Evolutionary conservation across 2,797 vertebrate species (phyloP).

Genomic region (Enteromius viviparus): DNA sequence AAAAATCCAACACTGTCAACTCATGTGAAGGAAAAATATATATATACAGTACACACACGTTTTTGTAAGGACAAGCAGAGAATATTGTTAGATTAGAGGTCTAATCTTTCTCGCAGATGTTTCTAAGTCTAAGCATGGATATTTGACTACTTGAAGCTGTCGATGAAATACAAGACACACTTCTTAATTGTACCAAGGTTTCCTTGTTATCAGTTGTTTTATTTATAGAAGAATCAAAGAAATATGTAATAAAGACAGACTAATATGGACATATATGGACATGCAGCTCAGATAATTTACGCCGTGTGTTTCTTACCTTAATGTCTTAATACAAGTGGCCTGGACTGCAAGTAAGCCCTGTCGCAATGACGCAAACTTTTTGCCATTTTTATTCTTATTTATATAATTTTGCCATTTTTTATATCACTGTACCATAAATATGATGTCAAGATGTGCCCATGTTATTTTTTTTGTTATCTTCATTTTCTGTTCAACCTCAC

Average conservation of each 20-base stretch:
- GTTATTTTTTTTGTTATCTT: conserved; percentile 12
- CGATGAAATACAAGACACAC: conserved; percentile 84
- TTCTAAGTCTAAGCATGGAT: conserved; percentile 94
- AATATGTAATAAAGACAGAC: conserved; percentile 79
- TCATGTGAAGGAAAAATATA: conserved; percentile 70
- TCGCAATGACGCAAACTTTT: conserved; percentile 48
- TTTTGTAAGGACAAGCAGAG: conserved; percentile 79
- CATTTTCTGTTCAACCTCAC: conserved; percentile 6
- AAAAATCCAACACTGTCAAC: conserved; percentile 74
- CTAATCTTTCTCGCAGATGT: conserved; percentile 89
- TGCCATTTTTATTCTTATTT: conserved; percentile 43
- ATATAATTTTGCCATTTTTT: conserved; percentile 14
- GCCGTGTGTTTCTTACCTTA: conserved; percentile 77
- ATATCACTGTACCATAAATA: conserved; percentile 23
- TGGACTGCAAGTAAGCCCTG: conserved; percentile 66
- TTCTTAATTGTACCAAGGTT: conserved; percentile 83
- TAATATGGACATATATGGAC: conserved; percentile 76
- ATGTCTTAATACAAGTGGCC: conserved; percentile 62
- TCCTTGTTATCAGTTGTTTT: conserved; percentile 83
- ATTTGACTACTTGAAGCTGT: conserved; percentile 91
- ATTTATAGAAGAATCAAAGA: conserved; percentile 74
- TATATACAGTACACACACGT: conserved; percentile 72
- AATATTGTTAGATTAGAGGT: conserved; percentile 95
- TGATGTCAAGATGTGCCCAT: conserved; percentile 24
- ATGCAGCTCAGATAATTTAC: conserved; percentile 79